Base-by-base conservation (phyloP, 2,113 vertebrate genomes). In the Leiothrix lutea region DNA sequence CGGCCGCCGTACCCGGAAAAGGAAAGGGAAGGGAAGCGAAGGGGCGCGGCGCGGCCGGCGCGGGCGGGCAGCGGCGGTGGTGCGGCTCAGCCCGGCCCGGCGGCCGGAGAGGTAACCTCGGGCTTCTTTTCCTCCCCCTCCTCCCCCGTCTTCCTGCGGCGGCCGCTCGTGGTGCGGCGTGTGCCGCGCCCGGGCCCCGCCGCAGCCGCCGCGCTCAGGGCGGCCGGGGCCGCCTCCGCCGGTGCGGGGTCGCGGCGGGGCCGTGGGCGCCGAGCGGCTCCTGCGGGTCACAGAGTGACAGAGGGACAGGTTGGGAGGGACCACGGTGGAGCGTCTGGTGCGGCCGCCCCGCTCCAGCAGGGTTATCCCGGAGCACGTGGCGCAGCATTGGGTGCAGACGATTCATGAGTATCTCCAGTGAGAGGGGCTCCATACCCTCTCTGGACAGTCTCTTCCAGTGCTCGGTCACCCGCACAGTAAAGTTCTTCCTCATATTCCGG, bases 351-450 rank as follows among this genome's bases (percentile, higher is more conserved):
- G 36, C 33, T 58, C 45, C 26, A 0, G 45, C 45, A 5, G 28
- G 61, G 20, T 8, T 45, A 3, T 45, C 38, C 45, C 24, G 3
- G 24, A 45, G 69, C 86, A 81, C 86, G 29, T 81, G 78, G 78
- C 78, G 1, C 45, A 8, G 61, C 28, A 5, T 14, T 45, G 69
- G 1, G 28, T 6, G 20, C 69, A 0, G 15, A 4, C 3, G 5
- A 20, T 14, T 29, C 44, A 12, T 12, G 28, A 15, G 0, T 5
- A 0, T 60, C 13, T 45, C 11, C 61, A 0, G 19, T 8, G 53
- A 29, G 33, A 22, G 69, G 38, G 13, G 2, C 12, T 28, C 8
- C 44, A 4, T 36, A 28, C 0, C 8, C 8, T 14, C 14, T 33
- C 47, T 7, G 69, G 45, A 11, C 16, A 24, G 7, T 8, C 33